Conservation (phyloP, 2,888 invertebrate species). For the Catocala fraxini region DNA sequence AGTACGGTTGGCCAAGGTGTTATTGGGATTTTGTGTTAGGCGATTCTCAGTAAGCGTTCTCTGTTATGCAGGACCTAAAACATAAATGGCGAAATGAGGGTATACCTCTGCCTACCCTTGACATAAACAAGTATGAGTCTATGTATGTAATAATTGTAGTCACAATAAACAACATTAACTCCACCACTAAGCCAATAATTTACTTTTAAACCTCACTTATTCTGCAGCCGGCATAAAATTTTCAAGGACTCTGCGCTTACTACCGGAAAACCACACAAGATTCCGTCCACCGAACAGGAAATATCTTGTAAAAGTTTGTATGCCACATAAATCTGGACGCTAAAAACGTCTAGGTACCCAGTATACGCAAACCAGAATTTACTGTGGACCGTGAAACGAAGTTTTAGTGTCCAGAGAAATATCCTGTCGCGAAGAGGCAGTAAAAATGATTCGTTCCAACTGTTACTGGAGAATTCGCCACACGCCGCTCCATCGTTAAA, state of each 20-base stretch:
- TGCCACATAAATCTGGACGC: constrained; percentile 22
- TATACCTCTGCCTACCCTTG: no score
- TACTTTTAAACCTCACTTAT: background rate
- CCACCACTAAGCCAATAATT: background rate
- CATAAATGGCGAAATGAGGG: no score
- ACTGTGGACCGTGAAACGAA: constrained; percentile 45
- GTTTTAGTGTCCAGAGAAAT: constrained; percentile 47
- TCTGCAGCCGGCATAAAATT: constrained; percentile 4
- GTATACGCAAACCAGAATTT: constrained; percentile 39
- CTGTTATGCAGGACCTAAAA: no score
- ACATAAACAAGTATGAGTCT: no score
- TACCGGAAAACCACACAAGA: constrained; percentile 3
- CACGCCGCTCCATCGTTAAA: constrained; percentile 36
- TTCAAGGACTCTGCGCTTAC: constrained; percentile 3
- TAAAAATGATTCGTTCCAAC: constrained; percentile 68
- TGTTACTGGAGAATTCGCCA: constrained; percentile 48
- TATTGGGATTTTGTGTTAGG: no score
- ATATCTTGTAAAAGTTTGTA: constrained; percentile 13
- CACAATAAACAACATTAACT: no score
- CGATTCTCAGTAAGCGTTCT: no score
- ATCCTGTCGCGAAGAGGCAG: constrained; percentile 46
- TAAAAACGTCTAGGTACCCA: constrained; percentile 28
- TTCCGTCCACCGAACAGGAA: constrained; percentile 1
- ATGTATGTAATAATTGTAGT: no score
- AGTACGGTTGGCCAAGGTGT: no score